Conservation (phyloP, 2,797 vertebrate genomes). For the Catamblyrhynchus diadema region DNA sequence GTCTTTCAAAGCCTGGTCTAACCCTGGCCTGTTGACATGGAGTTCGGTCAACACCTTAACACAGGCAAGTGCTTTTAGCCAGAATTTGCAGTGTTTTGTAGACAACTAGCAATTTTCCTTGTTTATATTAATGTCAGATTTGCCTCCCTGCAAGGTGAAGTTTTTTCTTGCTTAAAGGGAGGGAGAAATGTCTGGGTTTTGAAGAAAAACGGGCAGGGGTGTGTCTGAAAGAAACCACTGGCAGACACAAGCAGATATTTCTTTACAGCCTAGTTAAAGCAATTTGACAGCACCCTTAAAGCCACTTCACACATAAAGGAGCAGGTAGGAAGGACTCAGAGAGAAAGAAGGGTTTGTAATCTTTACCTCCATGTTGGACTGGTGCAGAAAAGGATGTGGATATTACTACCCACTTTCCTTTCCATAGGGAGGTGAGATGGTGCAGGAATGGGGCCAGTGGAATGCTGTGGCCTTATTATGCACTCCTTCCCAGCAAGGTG, state of each 20-base stretch:
- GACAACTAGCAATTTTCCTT: background rate
- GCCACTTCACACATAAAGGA: background rate
- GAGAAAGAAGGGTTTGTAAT: background rate
- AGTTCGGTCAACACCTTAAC: background rate
- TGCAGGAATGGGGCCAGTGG: background rate
- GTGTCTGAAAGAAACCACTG: background rate
- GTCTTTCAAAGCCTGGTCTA: background rate
- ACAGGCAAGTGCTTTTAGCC: background rate
- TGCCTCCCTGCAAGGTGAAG: background rate
- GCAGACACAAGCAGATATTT: background rate
- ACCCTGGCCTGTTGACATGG: background rate
- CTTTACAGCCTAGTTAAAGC: background rate
- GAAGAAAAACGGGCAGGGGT: background rate
- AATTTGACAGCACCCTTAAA: background rate
- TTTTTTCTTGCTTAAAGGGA: background rate
- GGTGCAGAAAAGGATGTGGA: background rate
- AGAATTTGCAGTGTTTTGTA: background rate
- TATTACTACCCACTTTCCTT: background rate
- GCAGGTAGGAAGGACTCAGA: background rate
- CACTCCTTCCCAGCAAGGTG: background rate
- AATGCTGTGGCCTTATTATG: background rate
- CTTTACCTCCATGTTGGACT: background rate
- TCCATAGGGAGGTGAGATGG: background rate
- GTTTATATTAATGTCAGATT: background rate
- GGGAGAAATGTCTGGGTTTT: background rate